These are phyloP conservation scores for Amphipyra berbera DNA, from an alignment of 2,888 invertebrate genomes.

Conservation along the genomic window DNA sequence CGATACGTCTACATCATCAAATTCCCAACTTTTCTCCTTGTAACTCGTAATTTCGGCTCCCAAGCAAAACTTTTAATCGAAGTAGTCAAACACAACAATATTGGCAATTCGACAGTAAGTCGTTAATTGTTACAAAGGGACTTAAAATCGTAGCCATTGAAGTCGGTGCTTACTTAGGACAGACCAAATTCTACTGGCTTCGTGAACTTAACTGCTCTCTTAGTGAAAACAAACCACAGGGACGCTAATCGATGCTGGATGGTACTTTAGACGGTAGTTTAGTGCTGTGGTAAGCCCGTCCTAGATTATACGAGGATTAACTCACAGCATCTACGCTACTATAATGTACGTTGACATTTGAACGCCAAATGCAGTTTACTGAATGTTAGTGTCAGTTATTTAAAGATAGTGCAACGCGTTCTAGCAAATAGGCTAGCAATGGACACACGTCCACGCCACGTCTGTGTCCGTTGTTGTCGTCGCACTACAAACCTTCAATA, in stretches of 20 bases:
- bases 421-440: no score
- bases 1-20: conserved; percentile 47
- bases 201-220: conserved; percentile 49
- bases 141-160: conserved; percentile 33
- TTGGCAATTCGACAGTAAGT: conserved; percentile 61
- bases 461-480: no score
- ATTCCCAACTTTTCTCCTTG: conserved; percentile 40
- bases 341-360: not conserved
- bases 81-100: conserved; percentile 63
- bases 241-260: conserved; percentile 29
- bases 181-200: conserved; percentile 36
- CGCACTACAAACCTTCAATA: no score
- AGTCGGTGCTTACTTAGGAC: conserved; percentile 64
- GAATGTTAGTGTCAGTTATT: not conserved
- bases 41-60: conserved; percentile 47
- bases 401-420: no score
- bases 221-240: conserved; percentile 51
- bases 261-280: conserved; percentile 18
- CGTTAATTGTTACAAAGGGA: conserved; percentile 54
- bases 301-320: conserved; percentile 2
- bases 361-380: not conserved
- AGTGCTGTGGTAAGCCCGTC: conserved; percentile 5
- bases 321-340: not conserved
- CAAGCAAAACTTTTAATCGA: conserved; percentile 57
- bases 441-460: no score